Evolutionary conservation across 1,140 invertebrate genomes (phyloP).

Genomic region (Trinorchestia longiramus): DNA sequence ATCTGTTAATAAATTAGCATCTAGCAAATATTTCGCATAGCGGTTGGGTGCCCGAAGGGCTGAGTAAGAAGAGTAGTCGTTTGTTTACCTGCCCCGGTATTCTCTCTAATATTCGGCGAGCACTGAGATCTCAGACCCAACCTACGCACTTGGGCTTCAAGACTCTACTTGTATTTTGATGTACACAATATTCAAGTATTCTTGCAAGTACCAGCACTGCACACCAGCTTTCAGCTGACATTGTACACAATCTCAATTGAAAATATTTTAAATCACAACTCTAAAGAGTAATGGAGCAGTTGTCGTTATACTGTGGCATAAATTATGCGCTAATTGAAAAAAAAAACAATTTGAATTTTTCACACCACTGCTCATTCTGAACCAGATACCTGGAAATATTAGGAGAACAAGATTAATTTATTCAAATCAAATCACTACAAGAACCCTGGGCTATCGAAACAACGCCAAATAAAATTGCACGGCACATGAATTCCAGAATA

Average conservation of each 20-base stretch:
- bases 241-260: not conserved
- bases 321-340: not conserved
- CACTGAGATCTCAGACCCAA: not conserved
- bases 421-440: not conserved
- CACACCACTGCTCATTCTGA: not conserved
- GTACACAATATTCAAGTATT: not conserved
- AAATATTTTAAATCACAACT: not conserved
- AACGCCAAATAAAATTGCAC: not conserved
- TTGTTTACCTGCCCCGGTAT: conserved; percentile 27
- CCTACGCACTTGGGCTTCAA: not conserved
- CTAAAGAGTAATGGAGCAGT: not conserved
- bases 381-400: not conserved
- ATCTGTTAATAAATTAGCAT: conserved; percentile 48
- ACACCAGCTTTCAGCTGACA: not conserved
- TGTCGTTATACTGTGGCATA: not conserved
- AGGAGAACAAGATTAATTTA: not conserved
- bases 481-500: not conserved
- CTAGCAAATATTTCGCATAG: conserved; percentile 41
- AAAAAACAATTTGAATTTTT: not conserved
- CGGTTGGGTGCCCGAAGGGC: not conserved
- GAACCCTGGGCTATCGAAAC: not conserved
- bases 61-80: not conserved
- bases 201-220: not conserved
- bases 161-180: not conserved
- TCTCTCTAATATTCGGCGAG: not conserved